Conservation (phyloP, 2,113 vertebrate genomes). For the Aphyosemion australe region DNA sequence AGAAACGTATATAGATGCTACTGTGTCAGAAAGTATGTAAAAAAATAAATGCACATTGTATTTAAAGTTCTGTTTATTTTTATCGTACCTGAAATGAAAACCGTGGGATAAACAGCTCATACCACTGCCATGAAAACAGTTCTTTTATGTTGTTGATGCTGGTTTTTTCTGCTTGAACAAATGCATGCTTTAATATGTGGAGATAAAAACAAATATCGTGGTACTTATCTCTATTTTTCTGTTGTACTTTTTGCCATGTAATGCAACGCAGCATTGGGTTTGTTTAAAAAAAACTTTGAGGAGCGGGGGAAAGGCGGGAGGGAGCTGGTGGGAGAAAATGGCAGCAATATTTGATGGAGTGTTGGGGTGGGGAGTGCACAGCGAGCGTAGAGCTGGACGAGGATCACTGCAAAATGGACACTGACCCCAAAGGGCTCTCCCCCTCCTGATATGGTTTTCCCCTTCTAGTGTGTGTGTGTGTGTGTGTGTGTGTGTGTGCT, state of each 20-base stretch:
- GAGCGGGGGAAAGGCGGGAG: constrained; percentile 6
- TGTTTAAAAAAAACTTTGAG: constrained; percentile 39
- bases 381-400: constrained; percentile 43
- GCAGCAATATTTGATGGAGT: constrained; percentile 11
- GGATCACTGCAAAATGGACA: constrained; percentile 54
- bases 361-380: constrained; percentile 27
- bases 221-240: constrained; percentile 69
- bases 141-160: constrained; percentile 68
- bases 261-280: constrained; percentile 48
- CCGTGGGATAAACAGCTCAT: constrained; percentile 72
- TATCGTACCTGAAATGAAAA: constrained; percentile 55
- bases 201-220: constrained; percentile 70
- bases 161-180: constrained; percentile 76
- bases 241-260: constrained; percentile 62
- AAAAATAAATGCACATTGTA: constrained; percentile 75
- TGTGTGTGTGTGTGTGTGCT: not conserved
- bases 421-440: constrained; percentile 33
- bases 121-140: constrained; percentile 78
- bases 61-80: constrained; percentile 75
- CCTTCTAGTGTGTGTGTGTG: not conserved
- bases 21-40: constrained; percentile 62
- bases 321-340: constrained; percentile 34
- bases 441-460: constrained; percentile 10
- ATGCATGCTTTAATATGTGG: constrained; percentile 76
- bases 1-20: constrained; percentile 29